These are phyloP conservation scores for Zaprionus africanus DNA, from an alignment of 1,140 invertebrate genomes.

Conservation along the genomic window DNA sequence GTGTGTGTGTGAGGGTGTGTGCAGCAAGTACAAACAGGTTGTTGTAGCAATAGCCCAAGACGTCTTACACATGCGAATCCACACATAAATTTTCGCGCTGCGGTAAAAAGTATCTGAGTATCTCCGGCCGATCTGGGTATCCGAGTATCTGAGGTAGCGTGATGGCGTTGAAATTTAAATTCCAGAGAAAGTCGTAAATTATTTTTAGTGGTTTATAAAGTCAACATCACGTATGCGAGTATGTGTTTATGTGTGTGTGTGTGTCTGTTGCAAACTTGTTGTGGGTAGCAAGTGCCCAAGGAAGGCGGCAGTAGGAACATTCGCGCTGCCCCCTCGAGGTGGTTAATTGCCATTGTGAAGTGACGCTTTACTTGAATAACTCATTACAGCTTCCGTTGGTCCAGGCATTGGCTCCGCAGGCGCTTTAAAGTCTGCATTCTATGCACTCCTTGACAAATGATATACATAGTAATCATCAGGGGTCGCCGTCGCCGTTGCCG, in stretches of 20 bases:
- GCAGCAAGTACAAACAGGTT: constrained; percentile 64
- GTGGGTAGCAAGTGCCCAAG: constrained; percentile 41
- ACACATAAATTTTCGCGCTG: constrained; percentile 70
- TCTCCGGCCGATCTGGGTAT: constrained; percentile 32
- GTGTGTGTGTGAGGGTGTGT: constrained; percentile 32
- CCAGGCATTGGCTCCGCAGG: constrained; percentile 39
- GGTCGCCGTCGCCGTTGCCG: neutral
- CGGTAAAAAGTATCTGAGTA: constrained; percentile 70
- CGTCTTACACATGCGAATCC: constrained; percentile 47
- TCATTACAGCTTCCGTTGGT: constrained; percentile 79
- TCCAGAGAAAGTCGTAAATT: constrained; percentile 79
- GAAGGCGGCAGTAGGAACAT: constrained; percentile 9
- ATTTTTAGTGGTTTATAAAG: constrained; percentile 80
- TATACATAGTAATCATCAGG: constrained; percentile 61
- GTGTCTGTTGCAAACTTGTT: constrained; percentile 36
- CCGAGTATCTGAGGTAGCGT: constrained; percentile 35
- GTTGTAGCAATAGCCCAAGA: constrained; percentile 45
- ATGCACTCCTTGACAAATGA: constrained; percentile 78
- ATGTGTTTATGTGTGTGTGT: constrained; percentile 16
- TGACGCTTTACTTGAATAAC: constrained; percentile 70
- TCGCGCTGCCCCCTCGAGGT: constrained; percentile 14
- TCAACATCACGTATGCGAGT: constrained; percentile 42
- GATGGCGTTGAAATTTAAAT: constrained; percentile 80
- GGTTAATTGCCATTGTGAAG: constrained; percentile 68
- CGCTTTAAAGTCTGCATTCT: constrained; percentile 57